Conservation (phyloP, 2,113 vertebrate genomes). For the Euleptes europaea region DNA sequence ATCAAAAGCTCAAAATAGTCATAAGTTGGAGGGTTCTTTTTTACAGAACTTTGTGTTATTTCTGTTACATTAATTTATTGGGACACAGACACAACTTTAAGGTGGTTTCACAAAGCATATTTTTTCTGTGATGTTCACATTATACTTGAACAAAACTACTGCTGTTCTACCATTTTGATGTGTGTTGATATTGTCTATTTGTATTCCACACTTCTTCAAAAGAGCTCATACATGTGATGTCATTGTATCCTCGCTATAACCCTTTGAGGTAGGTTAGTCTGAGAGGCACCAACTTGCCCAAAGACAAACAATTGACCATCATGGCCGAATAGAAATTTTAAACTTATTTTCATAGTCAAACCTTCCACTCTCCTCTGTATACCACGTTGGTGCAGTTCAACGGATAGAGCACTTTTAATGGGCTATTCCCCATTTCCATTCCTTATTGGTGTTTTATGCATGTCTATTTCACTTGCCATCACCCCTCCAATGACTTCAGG, state of each 20-base stretch:
- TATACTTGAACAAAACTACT: not conserved
- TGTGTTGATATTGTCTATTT: not conserved
- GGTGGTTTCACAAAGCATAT: not conserved
- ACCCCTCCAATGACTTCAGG: no score
- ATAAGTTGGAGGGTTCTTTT: accelerated
- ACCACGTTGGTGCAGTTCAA: not conserved
- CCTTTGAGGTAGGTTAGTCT: not conserved
- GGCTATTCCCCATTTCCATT: not conserved
- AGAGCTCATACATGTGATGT: no score
- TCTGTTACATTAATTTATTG: not conserved
- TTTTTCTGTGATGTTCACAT: not conserved
- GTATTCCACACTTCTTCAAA: not conserved
- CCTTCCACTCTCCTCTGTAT: not conserved
- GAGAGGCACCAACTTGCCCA: no score
- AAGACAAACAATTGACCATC: not conserved
- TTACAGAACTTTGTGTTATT: not conserved
- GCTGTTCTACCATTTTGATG: not conserved
- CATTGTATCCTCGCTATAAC: not conserved
- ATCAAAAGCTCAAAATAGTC: not conserved
- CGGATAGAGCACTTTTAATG: not conserved
- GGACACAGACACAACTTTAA: not conserved
- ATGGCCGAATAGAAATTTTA: not conserved
- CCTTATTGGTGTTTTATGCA: no score
- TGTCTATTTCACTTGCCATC: no score
- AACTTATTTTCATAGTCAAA: not conserved